Evolutionary conservation across 1,140 invertebrate genomes (phyloP).

Genomic region (Lerema accius): DNA sequence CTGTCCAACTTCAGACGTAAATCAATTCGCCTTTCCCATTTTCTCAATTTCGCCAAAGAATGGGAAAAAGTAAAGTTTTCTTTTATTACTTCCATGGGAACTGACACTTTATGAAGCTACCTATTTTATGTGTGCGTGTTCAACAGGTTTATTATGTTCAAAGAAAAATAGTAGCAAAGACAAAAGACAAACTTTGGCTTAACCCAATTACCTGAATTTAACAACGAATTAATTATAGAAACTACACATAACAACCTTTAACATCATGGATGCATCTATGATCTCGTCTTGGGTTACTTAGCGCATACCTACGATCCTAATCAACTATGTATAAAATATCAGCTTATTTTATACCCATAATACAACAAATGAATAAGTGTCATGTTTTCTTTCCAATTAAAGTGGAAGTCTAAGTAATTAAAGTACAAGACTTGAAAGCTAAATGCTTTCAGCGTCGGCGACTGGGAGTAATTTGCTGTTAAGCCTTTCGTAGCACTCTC

Average conservation of each 20-base stretch:
- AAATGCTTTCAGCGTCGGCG: constrained; percentile 31
- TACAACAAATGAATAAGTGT: too few species aligned
- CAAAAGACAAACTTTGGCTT: too few species aligned
- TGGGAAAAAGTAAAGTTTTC: constrained; percentile 35
- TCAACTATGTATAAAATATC: too few species aligned
- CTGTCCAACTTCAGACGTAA: constrained; percentile 51
- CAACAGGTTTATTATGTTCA: neutral
- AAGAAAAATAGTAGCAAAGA: too few species aligned
- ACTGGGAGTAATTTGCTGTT: constrained; percentile 28
- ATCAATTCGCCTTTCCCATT: constrained; percentile 49
- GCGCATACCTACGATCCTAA: too few species aligned
- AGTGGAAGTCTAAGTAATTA: constrained; percentile 24
- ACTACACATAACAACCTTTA: too few species aligned
- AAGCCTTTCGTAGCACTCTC: constrained; percentile 12
- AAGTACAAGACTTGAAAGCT: constrained; percentile 26
- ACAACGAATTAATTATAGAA: too few species aligned
- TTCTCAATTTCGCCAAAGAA: constrained; percentile 30
- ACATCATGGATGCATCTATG: too few species aligned
- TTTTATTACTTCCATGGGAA: constrained; percentile 41
- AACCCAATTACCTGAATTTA: too few species aligned
- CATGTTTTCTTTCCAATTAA: constrained; percentile 5
- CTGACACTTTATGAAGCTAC: constrained; percentile 30
- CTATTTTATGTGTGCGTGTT: constrained; percentile 2
- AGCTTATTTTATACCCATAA: too few species aligned
- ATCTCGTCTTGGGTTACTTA: too few species aligned